These are phyloP conservation scores for Trachemys scripta DNA, from an alignment of 2,113 vertebrate species.

Conservation along the genomic window DNA sequence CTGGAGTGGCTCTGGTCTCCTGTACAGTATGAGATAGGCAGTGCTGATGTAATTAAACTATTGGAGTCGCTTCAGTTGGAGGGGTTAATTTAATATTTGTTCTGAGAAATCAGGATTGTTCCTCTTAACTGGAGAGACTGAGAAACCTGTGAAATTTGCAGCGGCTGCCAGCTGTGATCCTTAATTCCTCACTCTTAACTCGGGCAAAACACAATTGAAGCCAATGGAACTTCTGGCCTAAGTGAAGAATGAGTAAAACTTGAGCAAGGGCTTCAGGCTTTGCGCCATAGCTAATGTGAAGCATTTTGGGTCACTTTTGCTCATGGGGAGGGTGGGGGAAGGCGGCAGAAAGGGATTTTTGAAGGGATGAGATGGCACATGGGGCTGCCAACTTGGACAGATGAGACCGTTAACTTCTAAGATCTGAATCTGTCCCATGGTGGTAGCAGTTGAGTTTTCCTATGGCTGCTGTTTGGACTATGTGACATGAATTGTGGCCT, in stretches of 20 bases:
- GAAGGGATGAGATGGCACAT: background rate
- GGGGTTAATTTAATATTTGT: background rate
- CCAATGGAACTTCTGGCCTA: background rate
- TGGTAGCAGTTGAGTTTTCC: background rate
- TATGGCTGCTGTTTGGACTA: background rate
- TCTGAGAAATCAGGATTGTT: background rate
- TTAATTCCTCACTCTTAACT: background rate
- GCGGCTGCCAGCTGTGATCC: background rate
- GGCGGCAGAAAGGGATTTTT: background rate
- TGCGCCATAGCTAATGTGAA: background rate
- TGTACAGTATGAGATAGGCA: background rate
- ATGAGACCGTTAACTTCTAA: background rate
- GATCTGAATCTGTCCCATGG: background rate
- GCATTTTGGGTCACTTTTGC: background rate
- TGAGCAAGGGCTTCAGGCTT: rapidly evolving
- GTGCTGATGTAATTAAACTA: background rate
- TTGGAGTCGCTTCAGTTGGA: background rate
- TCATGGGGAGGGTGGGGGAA: background rate
- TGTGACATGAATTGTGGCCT: no score
- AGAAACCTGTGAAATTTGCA: background rate
- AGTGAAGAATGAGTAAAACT: background rate
- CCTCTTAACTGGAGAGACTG: background rate
- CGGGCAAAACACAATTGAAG: background rate
- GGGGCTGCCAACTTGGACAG: background rate
- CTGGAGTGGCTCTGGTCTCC: background rate